A percentile compares a stretch with the other conserved stretches of the same genome.
Conservation (phyloP, 2,888 invertebrate species). For the Chelonus formosanus region DNA sequence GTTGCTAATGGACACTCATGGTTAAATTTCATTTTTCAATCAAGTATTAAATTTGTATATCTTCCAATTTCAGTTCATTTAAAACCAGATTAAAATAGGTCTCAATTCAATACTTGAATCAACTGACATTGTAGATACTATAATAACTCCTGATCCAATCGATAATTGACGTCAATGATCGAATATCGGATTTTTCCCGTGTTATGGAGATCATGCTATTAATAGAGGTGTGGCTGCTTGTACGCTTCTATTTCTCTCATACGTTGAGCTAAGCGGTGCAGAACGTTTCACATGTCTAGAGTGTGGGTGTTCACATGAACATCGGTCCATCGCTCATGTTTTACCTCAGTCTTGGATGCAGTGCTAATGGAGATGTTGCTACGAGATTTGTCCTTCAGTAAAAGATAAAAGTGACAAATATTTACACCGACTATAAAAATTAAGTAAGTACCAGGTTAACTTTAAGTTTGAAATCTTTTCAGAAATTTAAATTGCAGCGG, state of each 20-base stretch:
- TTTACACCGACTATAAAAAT: too few relatives aligned
- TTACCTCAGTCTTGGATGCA: conserved; percentile 38
- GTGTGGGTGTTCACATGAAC: conserved; percentile 38
- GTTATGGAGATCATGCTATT: conserved; percentile 37
- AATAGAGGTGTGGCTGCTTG: conserved; percentile 38
- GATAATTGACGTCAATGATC: conserved; percentile 6
- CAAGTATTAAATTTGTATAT: too few relatives aligned
- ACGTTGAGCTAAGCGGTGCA: conserved; percentile 37
- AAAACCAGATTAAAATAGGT: too few relatives aligned
- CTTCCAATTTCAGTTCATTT: too few relatives aligned
- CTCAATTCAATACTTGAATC: too few relatives aligned
- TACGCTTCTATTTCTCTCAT: conserved; percentile 21
- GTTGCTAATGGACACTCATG: too few relatives aligned
- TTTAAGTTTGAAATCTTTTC: too few relatives aligned
- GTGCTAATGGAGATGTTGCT: conserved; percentile 8
- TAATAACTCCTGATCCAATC: neutral
- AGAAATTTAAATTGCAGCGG: too few relatives aligned
- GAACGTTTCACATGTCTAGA: conserved; percentile 33
- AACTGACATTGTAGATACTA: too few relatives aligned
- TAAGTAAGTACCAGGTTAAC: too few relatives aligned
- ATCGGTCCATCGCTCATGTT: conserved; percentile 31
- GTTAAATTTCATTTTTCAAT: too few relatives aligned
- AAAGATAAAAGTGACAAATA: neutral
- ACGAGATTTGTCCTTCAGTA: neutral
- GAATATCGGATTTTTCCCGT: neutral